Percentiles rank a stretch among this genome's conserved stretches.
Conservation (phyloP, 2,888 invertebrate genomes). For the Scrobipalpa costella region DNA sequence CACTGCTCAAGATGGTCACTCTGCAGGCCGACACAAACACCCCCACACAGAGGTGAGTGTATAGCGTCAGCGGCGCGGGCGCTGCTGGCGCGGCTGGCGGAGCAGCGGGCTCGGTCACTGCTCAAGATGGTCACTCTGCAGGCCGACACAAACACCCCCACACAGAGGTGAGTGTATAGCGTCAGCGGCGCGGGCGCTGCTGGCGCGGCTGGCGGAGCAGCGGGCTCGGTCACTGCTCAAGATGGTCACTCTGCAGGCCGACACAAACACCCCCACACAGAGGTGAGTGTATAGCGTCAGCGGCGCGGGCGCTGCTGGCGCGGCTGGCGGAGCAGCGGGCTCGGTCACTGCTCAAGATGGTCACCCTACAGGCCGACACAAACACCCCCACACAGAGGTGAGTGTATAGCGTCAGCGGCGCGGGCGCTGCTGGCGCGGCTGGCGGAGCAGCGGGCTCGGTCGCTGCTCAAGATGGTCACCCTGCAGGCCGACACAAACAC, state of each 20-base stretch:
- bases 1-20: neutral
- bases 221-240: slow-evolving; percentile 32
- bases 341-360: neutral
- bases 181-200: slow-evolving; percentile 30
- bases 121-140: slow-evolving; percentile 30
- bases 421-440: slow-evolving; percentile 45
- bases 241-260: slow-evolving; percentile 34
- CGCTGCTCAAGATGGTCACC: neutral
- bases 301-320: slow-evolving; percentile 36
- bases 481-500: slow-evolving; percentile 40
- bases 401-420: slow-evolving; percentile 30
- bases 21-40: slow-evolving; percentile 40
- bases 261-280: slow-evolving; percentile 47
- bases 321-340: slow-evolving; percentile 51
- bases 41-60: slow-evolving; percentile 52
- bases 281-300: slow-evolving; percentile 42
- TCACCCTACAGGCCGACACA: slow-evolving; percentile 37
- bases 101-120: slow-evolving; percentile 37
- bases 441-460: slow-evolving; percentile 45
- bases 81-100: slow-evolving; percentile 51
- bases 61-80: neutral
- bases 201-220: slow-evolving; percentile 51
- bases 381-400: slow-evolving; percentile 52
- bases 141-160: slow-evolving; percentile 45
- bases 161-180: slow-evolving; percentile 44